Evolutionary conservation across 2,113 vertebrate genomes (phyloP).

Genomic region (Oenanthe melanoleuca): DNA sequence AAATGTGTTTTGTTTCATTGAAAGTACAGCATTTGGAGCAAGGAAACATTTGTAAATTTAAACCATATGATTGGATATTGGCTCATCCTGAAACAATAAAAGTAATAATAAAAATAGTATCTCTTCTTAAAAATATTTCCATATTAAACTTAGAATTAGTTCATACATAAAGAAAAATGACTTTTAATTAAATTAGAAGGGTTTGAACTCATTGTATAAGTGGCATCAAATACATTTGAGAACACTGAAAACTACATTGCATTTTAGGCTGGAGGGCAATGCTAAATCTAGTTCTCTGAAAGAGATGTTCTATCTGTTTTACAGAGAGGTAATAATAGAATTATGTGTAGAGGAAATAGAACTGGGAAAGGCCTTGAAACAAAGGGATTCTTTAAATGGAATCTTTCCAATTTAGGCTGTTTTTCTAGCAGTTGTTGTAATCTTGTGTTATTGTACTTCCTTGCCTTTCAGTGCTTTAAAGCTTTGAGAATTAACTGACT

Average conservation of each 20-base stretch:
- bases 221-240: background rate
- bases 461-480: slow-evolving; percentile 19
- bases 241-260: background rate
- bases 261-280: slow-evolving; percentile 2
- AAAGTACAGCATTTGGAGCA: background rate
- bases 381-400: slow-evolving; percentile 19
- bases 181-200: background rate
- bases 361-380: background rate
- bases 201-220: background rate
- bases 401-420: slow-evolving; percentile 18
- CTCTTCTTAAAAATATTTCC: slow-evolving; percentile 5
- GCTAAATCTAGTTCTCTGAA: background rate
- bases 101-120: slow-evolving; percentile 20
- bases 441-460: background rate
- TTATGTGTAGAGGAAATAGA: slow-evolving; percentile 3
- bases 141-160: background rate
- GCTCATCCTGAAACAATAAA: slow-evolving; percentile 37
- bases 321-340: background rate
- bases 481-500: slow-evolving; percentile 15
- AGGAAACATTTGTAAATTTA: slow-evolving; percentile 35
- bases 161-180: background rate
- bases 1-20: background rate
- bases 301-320: background rate
- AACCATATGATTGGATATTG: slow-evolving; percentile 16
- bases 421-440: slow-evolving; percentile 22